Evolutionary conservation across 2,888 invertebrate genomes (phyloP), one percentile per base, ranked within the genome.

Genomic region (Pseudeuparius sepicola): DNA sequence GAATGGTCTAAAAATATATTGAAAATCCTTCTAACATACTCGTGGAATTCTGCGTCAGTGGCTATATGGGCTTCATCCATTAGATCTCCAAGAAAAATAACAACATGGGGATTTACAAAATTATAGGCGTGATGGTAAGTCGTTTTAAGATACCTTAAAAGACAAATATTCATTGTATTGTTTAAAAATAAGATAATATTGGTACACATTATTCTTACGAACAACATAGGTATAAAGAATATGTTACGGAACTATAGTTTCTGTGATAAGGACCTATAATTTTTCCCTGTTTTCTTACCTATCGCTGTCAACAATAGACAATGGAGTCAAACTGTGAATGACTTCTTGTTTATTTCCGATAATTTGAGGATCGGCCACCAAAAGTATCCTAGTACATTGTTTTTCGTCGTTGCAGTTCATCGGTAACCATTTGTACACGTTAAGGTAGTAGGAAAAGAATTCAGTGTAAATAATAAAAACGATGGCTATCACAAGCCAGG

Each of bases 41-140:
- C 63, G 44, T 75, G 64, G 60, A 80, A 94, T 53, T 87, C 78
- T 26, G 45, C 34, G 31, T 70, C 65, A 2, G 71, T 71, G 2
- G 90, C 78, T 39, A 77, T 71, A 38, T 86, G 87, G 1, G 94
- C 96, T 65, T 97, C 97, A 55, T 97, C 94, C 67, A 92, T 81
- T 31, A 96, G 66, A 62, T 97, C 97, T 2, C 97, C 97, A 36
- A 97, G 66, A 63, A 89, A 96, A 26, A 89, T 72, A 30, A 96
- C 68, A 9, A 88, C 70, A 61, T 94, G 77, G 5, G 96, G 94
- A 46, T 79, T 66, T 26, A 80, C 71, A 56, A 81, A 73, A 23
- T 68, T 61, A 20, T 78, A 58, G 2, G 83, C 92, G 44, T 73
- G 67, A 9, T 66, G 62, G 59, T 88, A 96, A 23, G 90, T 87